Percentiles rank a stretch among this genome's conserved stretches.
phyloP scores from a whole-genome alignment of 2,113 vertebrate genomes.

The Butastur rufipennis region DNA sequence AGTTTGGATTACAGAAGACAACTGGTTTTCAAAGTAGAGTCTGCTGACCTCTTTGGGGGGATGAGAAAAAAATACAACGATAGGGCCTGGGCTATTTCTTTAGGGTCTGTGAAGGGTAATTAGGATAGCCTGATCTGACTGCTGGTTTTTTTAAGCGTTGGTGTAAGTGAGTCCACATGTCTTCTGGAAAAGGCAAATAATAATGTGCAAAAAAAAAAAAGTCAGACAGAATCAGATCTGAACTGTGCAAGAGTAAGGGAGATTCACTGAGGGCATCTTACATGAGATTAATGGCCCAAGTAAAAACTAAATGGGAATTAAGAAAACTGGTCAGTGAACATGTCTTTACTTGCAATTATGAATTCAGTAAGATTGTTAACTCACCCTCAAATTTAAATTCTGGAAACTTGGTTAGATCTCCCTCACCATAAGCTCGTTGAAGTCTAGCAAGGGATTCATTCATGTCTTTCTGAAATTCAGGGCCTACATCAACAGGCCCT shows the following conservation, averaged over 20 bases:
- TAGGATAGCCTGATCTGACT: neutral
- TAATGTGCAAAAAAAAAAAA: neutral
- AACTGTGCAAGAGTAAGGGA: neutral
- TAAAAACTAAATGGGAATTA: neutral
- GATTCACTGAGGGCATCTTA: neutral
- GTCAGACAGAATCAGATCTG: neutral
- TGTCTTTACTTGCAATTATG: neutral
- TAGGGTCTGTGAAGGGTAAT: neutral
- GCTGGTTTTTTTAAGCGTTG: neutral
- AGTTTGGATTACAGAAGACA: neutral
- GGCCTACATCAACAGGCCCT: constrained; percentile 84
- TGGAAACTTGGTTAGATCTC: constrained; percentile 87
- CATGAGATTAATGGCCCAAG: neutral
- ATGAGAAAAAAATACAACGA: neutral
- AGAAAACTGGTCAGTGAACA: neutral
- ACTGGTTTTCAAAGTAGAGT: neutral
- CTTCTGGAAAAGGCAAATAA: neutral
- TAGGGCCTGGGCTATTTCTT: neutral
- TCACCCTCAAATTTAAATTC: constrained; percentile 89
- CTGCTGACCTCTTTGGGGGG: neutral
- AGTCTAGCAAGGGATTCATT: constrained; percentile 84
- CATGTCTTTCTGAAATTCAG: constrained; percentile 85
- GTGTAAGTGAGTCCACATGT: neutral
- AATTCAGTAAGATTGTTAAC: neutral
- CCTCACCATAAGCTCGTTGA: constrained; percentile 86